A percentile compares a stretch with the other conserved stretches of the same genome.
phyloP scores from a whole-genome alignment of 2,888 invertebrate species.

The Augochlorella aurata region DNA sequence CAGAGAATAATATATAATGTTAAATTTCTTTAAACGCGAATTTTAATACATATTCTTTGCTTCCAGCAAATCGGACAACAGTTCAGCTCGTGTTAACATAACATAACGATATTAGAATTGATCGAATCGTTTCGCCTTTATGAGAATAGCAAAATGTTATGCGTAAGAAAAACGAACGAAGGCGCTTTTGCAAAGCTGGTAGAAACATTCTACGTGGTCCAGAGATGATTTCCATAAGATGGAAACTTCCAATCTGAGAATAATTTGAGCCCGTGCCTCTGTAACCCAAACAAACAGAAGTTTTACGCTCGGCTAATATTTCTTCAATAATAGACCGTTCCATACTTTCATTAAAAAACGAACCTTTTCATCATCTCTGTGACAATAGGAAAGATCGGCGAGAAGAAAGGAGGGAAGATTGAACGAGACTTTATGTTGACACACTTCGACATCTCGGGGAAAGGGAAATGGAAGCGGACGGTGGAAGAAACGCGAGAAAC shows the following conservation, averaged over 20 bases:
- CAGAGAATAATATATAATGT: background rate
- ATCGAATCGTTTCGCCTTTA: background rate
- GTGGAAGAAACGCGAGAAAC: background rate
- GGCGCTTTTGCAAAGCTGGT: background rate
- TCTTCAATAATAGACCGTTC: background rate
- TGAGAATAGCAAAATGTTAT: background rate
- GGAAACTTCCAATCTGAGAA: background rate
- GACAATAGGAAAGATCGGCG: constrained; percentile 11
- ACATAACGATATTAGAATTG: background rate
- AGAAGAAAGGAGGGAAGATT: constrained; percentile 27
- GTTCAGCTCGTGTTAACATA: too few relatives aligned
- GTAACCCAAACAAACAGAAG: background rate
- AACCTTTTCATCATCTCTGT: constrained; percentile 6
- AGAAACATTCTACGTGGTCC: background rate
- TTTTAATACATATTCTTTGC: too few relatives aligned
- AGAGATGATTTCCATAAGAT: background rate
- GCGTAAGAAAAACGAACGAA: background rate
- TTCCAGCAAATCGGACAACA: too few relatives aligned
- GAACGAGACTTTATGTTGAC: constrained; percentile 55
- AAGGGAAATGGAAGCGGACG: background rate
- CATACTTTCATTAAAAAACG: constrained; percentile 26
- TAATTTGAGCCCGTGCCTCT: background rate
- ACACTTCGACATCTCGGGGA: constrained; percentile 16
- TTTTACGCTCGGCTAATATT: constrained; percentile 1
- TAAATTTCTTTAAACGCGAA: too few relatives aligned